Evolutionary conservation across 64 coral and sea anemone species (phyloP), one percentile per base, ranked within the genome.

Genomic region (Actinia tenebrosa): DNA sequence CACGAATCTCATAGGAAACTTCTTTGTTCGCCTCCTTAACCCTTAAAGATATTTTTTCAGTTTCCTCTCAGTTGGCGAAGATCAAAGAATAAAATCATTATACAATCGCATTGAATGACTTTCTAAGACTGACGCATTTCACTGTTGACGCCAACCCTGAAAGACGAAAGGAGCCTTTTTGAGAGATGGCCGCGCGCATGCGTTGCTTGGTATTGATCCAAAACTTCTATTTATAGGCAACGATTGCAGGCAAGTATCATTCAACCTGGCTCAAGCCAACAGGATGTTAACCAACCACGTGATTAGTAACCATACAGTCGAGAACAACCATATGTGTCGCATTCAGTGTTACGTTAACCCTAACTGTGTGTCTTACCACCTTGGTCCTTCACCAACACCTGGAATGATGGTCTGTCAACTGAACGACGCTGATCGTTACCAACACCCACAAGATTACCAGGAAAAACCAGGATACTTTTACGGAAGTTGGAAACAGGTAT

Each of bases 401-500:
- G 78, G 44, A 46, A 79, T 15, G 77, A 16, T 79, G 15, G 9
- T 79, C 26, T 79, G 77, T 46, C 77, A 79, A 46, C 77, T 79
- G 30, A 79, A 79, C 77, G 15, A 42, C 77, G 78, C 78, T 80
- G 78, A 80, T 53, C 78, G 78, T 52, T 52, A 20, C 44, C 78
- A 80, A 10, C 52, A 50, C 47, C 78, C 78, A 16, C 37, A 80
- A 17, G 78, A 80, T 53, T 80, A 47, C 78, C 44, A 80, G 26
- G 78, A 80, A 7, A 47, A 20, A 80, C 78, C 78, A 27, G 78
- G 78, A 19, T 80, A 47, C 78, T 80, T 44, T 17, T 80, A 80
- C 78, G 23, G n/a, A 72, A 7, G 3, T 37, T 72, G 68, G 68
- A 72, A 72, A 72, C 4, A 30, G 68, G 68, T 72, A 72, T 58